Percentiles rank a stretch among this genome's conserved stretches.
phyloP scores from a whole-genome alignment of 2,113 vertebrate species.

The Gallinago undulata region DNA sequence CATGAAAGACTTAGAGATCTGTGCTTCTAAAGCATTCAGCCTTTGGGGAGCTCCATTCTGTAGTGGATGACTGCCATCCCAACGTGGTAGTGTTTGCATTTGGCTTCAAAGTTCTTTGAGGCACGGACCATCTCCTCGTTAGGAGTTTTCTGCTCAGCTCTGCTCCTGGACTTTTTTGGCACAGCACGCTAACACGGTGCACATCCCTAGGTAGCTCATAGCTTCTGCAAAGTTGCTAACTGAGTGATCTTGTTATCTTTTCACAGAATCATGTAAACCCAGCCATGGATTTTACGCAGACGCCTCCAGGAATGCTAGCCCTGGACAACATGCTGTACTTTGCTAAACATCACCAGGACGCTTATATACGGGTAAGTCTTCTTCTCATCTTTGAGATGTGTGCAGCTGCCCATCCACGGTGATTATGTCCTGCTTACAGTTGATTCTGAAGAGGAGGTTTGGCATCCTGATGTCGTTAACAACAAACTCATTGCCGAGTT shows the following conservation, averaged over 20 bases:
- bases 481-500: not conserved
- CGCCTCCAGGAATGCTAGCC: constrained; percentile 96
- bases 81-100: not conserved
- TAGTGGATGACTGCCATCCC: not conserved
- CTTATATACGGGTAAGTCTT: constrained; percentile 91
- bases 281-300: constrained; percentile 97
- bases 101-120: not conserved
- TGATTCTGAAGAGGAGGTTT: not conserved
- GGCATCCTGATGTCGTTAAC: not conserved
- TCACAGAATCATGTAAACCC: constrained; percentile 97
- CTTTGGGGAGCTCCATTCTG: not conserved
- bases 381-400: not conserved
- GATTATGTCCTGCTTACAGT: not conserved
- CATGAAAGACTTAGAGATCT: not conserved
- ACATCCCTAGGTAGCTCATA: too few relatives aligned
- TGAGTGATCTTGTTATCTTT: not conserved
- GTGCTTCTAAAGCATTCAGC: not conserved
- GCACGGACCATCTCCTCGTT: not conserved
- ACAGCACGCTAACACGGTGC: accelerated
- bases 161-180: not conserved
- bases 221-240: not conserved
- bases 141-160: not conserved
- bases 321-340: constrained; percentile 99
- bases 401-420: not conserved
- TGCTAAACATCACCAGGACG: constrained; percentile 93